These are phyloP conservation scores for Sogatella furcifera DNA, from an alignment of 1,140 invertebrate genomes.

Conservation along the genomic window DNA sequence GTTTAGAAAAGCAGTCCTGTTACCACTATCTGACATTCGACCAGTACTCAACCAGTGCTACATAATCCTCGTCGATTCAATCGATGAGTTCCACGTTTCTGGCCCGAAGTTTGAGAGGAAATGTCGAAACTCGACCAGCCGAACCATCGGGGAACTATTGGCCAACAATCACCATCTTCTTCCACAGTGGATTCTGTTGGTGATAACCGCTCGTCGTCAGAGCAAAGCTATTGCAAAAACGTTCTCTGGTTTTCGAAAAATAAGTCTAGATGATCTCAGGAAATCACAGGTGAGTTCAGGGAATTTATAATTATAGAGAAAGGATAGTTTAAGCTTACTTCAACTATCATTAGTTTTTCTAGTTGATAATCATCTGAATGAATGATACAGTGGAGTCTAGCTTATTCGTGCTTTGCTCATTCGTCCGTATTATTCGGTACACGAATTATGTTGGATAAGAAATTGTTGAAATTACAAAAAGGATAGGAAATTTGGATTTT, in stretches of 20 bases:
- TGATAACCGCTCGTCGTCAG: constrained; percentile 80
- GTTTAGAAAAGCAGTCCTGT: constrained; percentile 76
- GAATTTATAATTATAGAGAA: no score
- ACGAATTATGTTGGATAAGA: no score
- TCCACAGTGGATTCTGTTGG: constrained; percentile 83
- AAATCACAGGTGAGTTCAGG: constrained; percentile 52
- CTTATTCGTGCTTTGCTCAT: no score
- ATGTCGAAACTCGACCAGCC: constrained; percentile 34
- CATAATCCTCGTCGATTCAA: constrained; percentile 81
- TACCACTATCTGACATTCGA: constrained; percentile 74
- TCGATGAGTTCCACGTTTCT: constrained; percentile 57
- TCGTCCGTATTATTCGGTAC: no score
- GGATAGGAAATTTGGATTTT: no score
- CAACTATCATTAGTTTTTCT: no score
- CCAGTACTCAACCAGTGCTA: constrained; percentile 71
- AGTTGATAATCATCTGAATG: no score
- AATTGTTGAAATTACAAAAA: no score
- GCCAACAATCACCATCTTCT: constrained; percentile 86
- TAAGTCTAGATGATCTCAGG: constrained; percentile 78
- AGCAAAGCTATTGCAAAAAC: constrained; percentile 77
- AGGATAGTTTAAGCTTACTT: no score
- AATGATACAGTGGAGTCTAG: no score
- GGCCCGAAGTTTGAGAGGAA: constrained; percentile 12
- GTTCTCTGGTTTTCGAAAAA: constrained; percentile 91
- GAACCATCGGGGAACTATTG: constrained; percentile 74